Evolutionary conservation across 1,140 invertebrate species (phyloP).

Genomic region (Samia ricini): DNA sequence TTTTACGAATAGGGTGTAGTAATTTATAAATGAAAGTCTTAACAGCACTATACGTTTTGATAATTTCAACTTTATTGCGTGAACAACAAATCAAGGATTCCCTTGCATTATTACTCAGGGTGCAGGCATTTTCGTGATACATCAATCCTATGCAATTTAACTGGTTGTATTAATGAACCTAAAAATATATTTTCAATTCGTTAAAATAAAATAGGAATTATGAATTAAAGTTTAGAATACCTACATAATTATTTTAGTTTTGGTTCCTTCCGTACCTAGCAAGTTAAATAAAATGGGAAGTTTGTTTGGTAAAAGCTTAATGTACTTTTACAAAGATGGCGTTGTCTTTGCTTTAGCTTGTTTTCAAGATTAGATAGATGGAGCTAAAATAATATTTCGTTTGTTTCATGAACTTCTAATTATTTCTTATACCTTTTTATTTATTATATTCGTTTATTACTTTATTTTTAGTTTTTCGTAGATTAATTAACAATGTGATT

Average conservation of each 20-base stretch:
- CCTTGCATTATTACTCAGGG: neutral
- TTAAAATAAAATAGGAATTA: neutral
- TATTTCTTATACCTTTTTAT: too few species aligned
- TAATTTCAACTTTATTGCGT: neutral
- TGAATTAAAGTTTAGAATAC: neutral
- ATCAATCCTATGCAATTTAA: neutral
- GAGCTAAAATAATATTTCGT: neutral
- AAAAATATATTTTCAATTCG: neutral
- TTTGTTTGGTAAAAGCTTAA: neutral
- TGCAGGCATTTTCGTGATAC: neutral
- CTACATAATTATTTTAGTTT: neutral
- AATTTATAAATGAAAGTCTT: neutral
- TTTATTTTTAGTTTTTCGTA: too few species aligned
- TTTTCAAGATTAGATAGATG: neutral
- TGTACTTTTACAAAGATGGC: neutral
- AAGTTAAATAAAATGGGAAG: neutral
- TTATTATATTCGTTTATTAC: too few species aligned
- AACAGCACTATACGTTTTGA: neutral
- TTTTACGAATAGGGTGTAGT: slow-evolving; percentile 6
- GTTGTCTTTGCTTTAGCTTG: neutral
- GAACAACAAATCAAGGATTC: neutral
- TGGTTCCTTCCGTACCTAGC: neutral
- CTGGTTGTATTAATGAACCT: neutral
- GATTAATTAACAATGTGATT: too few species aligned
- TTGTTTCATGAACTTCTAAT: too few species aligned